Conservation (phyloP, 2,888 invertebrate species). For the Parasteatoda lunata region DNA sequence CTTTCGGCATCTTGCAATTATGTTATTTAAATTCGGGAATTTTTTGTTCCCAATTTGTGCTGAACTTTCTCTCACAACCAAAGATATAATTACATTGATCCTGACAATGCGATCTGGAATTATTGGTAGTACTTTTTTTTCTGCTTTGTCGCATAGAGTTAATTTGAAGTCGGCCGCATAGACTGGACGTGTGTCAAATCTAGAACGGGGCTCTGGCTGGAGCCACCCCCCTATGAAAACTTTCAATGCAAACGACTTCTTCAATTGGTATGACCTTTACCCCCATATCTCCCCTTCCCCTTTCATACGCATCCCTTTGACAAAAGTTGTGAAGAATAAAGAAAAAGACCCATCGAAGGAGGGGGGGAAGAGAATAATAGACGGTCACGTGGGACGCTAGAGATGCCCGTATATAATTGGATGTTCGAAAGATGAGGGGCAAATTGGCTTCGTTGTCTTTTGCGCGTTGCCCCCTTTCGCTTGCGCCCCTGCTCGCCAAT, state of each 20-base stretch:
- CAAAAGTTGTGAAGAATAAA: neutral
- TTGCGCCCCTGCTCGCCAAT: slow-evolving; percentile 19
- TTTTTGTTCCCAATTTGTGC: no score
- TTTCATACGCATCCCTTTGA: neutral
- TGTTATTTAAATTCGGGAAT: no score
- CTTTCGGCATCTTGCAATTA: no score
- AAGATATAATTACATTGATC: slow-evolving; percentile 47
- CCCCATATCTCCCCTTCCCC: slow-evolving; percentile 13
- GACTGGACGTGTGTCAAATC: slow-evolving; percentile 33
- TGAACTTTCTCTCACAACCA: neutral
- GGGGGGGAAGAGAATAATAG: slow-evolving; percentile 58
- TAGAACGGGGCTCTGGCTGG: slow-evolving; percentile 14
- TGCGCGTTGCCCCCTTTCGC: slow-evolving; percentile 34
- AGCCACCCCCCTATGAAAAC: slow-evolving; percentile 7
- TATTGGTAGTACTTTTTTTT: slow-evolving; percentile 4
- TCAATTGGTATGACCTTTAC: slow-evolving; percentile 45
- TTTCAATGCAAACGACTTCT: slow-evolving; percentile 4
- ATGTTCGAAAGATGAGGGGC: slow-evolving; percentile 66
- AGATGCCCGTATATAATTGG: slow-evolving; percentile 67
- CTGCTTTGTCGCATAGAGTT: slow-evolving; percentile 33
- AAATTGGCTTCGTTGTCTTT: slow-evolving; percentile 69
- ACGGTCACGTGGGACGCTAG: slow-evolving; percentile 54
- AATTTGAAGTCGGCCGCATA: slow-evolving; percentile 40
- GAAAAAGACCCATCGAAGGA: neutral
- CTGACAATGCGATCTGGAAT: slow-evolving; percentile 9